phyloP scores from a whole-genome alignment of 2,113 vertebrate species.

The Callospermophilus lateralis region DNA sequence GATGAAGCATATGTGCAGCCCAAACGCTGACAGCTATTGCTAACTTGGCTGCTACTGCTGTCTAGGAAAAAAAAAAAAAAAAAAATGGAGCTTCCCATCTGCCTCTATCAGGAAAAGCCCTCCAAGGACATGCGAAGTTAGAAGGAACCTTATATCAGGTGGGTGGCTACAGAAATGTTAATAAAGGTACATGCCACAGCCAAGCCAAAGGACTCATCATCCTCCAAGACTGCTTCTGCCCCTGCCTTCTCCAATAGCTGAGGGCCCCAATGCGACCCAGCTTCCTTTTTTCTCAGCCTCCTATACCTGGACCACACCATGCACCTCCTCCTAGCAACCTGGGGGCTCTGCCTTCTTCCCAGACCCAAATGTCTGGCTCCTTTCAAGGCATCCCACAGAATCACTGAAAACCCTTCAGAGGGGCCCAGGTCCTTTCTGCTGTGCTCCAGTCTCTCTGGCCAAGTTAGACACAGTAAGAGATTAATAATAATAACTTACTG shows the following conservation, averaged over 20 bases:
- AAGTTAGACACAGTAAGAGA: neutral
- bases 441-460: neutral
- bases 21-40: too few relatives aligned
- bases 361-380: neutral
- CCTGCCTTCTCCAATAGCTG: neutral
- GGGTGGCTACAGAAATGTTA: neutral
- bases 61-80: neutral
- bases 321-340: rapidly evolving
- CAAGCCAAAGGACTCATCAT: neutral
- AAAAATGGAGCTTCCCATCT: neutral
- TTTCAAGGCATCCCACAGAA: neutral
- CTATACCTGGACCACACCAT: neutral
- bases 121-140: neutral
- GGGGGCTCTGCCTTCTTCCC: neutral
- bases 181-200: rapidly evolving
- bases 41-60: neutral
- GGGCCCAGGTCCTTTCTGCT: neutral
- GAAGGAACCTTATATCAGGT: neutral
- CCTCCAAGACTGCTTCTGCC: neutral
- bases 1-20: neutral
- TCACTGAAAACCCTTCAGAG: neutral
- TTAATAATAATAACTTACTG: neutral
- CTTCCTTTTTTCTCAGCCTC: neutral
- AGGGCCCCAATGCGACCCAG: neutral
- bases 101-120: neutral